Evolutionary conservation across 2,113 vertebrate genomes (phyloP).

Genomic region (Lepidiolamprologus cunningtoni): DNA sequence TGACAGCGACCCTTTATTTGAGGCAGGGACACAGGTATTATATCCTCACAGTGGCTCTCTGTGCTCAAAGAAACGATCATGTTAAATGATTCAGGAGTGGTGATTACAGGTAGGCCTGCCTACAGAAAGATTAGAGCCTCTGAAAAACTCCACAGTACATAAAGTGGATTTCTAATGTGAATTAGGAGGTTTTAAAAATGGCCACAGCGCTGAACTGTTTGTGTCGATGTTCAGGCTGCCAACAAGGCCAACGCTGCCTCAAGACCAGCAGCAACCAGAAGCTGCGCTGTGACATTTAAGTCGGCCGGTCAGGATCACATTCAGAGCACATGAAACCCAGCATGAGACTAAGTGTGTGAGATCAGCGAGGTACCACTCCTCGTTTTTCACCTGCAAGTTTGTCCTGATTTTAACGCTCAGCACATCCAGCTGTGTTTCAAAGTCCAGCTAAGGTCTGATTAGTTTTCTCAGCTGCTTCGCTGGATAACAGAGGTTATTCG

Average conservation of each 20-base stretch:
- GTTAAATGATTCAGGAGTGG: neutral
- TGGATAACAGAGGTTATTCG: neutral
- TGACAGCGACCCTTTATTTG: constrained; percentile 22
- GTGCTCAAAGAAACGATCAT: neutral
- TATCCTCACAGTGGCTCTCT: neutral
- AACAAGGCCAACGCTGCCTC: neutral
- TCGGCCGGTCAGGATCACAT: neutral
- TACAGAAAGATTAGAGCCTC: neutral
- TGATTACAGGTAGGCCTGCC: neutral
- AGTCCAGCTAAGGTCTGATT: neutral
- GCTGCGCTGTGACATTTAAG: constrained; percentile 10
- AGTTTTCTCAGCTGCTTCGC: neutral
- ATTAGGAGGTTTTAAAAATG: neutral
- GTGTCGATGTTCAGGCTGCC: neutral
- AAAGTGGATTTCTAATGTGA: neutral
- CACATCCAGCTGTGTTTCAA: neutral
- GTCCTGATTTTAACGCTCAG: neutral
- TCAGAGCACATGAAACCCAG: neutral
- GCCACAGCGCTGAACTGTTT: neutral
- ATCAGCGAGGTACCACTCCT: constrained; percentile 4
- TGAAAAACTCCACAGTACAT: neutral
- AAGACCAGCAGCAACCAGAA: neutral
- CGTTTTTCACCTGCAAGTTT: neutral
- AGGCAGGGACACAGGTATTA: neutral
- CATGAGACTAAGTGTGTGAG: neutral